Base-by-base conservation (phyloP, 2,888 invertebrate genomes). In the Trissolcus japonicus region DNA sequence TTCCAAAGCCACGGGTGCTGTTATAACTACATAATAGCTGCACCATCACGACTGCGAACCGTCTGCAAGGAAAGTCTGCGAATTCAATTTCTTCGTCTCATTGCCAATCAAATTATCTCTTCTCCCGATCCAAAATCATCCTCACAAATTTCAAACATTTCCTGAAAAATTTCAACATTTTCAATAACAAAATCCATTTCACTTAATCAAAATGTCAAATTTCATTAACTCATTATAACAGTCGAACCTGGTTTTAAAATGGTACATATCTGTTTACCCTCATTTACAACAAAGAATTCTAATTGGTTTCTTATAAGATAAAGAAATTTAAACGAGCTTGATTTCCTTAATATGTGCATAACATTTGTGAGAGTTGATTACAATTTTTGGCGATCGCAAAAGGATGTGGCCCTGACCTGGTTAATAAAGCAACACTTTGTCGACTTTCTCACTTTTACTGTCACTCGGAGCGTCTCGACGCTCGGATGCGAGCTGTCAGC, bases 371-470 rank as follows among this genome's bases (percentile, higher is more conserved):
- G 46, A 46, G 16, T 6, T 46, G 11, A 46, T 35, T 46, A 16
- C 3, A 51, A 21, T 17, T 51, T 46, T 19, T 16, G 19, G 51
- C 6, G 4, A 9, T 17, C n/a, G 35, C 13, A 68, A 46, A 62
- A 75, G 75, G 77, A 56, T 61, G 73, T 66, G 79, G 73, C 82
- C 82, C 79, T 82, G 80, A 80, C 82, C 80, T 60, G 72, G 71
- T 80, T 80, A 80, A 80, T 78, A 60, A 43, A 19, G 60, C 76
- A 65, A 57, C 50, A 61, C 21, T 71, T 63, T 51, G 65, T 56
- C 79, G 63, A 80, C 80, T 81, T 81, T 81, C 79, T 79, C 79
- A 73, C 73, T 72, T 68, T 78, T 76, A 76, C 78, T 78, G 73
- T 73, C 61, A 63, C 63, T 65, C 55, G 43, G 50, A 14, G 35